Base-by-base conservation (phyloP, 2,113 vertebrate species). In the Nettapus auritus region DNA sequence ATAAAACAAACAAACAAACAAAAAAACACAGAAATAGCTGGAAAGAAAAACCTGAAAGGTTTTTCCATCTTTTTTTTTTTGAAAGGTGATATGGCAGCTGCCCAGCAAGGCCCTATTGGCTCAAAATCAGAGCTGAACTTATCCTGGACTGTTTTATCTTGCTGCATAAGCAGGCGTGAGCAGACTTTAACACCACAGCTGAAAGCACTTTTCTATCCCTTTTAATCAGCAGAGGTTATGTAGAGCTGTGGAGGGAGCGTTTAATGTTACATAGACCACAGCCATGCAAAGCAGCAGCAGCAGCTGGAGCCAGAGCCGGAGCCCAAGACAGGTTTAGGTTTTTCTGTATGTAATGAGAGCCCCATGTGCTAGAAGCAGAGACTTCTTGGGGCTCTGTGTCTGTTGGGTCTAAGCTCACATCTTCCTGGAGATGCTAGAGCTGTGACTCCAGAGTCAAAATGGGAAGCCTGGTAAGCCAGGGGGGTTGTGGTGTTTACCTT, bases 41-140 rank as follows among this genome's bases (percentile, higher is more conserved):
- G 74, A 94, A 95, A 86, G 75, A 38, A 59, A 95, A 96, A 44
- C 29, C 78, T 78, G n/a, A n/a, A n/a, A n/a, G n/a, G n/a, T n/a
- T n/a, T n/a, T n/a, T n/a, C n/a, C n/a, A n/a, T n/a, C n/a, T n/a
- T n/a, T n/a, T n/a, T n/a, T n/a, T n/a, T 86, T 83, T 28, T 76
- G 25, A 67, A 79, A 88, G 26, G 60, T 86, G 48, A 68, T 93
- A 68, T 4, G 5, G 90, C 92, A 88, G 76, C 46, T 71, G 48
- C 56, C 73, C 77, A 91, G 53, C 26, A 53, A 84, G 48, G 56
- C 42, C 36, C 38, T 83, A 4, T 40, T 90, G 68, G 71, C 91
- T 93, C 5, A 17, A 74, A 81, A n/a, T 86, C 89, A 75, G 46
- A 26, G 48, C 34, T 68, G 60, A 71, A 10, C 29, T 84, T 95